Conservation (phyloP, 2,113 vertebrate species). For the Arothron firmamentum region DNA sequence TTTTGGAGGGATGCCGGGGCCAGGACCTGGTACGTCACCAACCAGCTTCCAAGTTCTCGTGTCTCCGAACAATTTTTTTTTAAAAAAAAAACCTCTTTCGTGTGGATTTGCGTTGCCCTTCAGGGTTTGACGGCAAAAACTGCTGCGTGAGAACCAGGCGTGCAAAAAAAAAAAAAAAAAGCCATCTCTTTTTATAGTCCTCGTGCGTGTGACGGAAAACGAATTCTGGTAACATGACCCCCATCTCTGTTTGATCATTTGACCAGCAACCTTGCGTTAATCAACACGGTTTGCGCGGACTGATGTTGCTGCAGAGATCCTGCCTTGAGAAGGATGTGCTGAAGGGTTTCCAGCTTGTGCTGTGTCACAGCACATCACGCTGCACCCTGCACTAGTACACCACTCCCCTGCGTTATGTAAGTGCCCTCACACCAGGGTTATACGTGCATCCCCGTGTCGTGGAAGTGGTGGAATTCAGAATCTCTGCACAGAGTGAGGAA, state of each 20-base stretch:
- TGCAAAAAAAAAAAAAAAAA: constrained; percentile 23
- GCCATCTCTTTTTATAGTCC: constrained; percentile 2
- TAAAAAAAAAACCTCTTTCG: neutral
- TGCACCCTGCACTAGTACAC: constrained; percentile 7
- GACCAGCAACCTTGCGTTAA: too few relatives aligned
- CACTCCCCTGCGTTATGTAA: constrained; percentile 50
- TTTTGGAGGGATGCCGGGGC: neutral
- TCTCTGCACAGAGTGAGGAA: constrained; percentile 5
- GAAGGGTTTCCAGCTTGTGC: constrained; percentile 4
- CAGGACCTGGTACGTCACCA: neutral
- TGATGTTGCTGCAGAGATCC: neutral
- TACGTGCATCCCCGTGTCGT: constrained; percentile 16
- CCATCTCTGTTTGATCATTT: neutral
- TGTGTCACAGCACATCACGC: constrained; percentile 22
- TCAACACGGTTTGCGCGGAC: neutral
- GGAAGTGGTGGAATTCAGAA: constrained; percentile 13
- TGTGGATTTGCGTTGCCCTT: constrained; percentile 17
- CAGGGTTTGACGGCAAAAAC: constrained; percentile 18
- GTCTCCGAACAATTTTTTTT: neutral
- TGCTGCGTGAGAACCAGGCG: constrained; percentile 10
- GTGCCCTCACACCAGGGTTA: constrained; percentile 20
- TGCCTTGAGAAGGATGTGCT: constrained; percentile 16
- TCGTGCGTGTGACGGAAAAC: constrained; percentile 6
- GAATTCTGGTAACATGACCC: constrained; percentile 15
- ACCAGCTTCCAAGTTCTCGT: too few relatives aligned